Evolutionary conservation across 2,797 vertebrate genomes (phyloP).

Genomic region (Falco cherrug): DNA sequence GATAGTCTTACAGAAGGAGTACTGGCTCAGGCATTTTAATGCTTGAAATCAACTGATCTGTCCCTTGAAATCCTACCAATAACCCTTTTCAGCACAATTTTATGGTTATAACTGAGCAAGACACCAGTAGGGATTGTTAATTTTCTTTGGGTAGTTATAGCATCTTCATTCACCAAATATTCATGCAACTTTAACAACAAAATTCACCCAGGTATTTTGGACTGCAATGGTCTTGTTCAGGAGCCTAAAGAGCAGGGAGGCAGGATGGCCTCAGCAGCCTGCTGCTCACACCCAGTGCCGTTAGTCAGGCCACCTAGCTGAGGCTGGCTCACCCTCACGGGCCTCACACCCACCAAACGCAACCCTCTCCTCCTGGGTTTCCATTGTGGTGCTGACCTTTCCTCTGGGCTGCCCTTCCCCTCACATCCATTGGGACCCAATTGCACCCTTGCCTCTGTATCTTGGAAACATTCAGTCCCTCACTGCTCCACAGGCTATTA

Average conservation of each 20-base stretch:
- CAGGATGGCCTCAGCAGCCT: neutral
- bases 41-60: neutral
- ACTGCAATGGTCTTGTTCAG: fast-evolving
- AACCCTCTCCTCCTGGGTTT: neutral
- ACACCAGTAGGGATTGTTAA: fast-evolving
- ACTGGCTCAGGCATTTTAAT: neutral
- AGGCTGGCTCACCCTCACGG: fast-evolving
- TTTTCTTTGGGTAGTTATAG: neutral
- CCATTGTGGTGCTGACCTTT: fast-evolving
- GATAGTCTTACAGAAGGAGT: neutral
- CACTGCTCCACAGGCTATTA: neutral
- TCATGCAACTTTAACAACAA: neutral
- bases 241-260: neutral
- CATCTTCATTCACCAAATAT: neutral
- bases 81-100: neutral
- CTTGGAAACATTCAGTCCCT: neutral
- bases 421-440: neutral
- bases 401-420: neutral
- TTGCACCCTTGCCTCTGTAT: neutral
- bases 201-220: neutral
- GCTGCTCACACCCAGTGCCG: fast-evolving
- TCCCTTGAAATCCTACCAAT: neutral
- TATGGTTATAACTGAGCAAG: neutral
- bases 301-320: fast-evolving
- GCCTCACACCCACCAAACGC: fast-evolving